A percentile compares a stretch with the other conserved stretches of the same genome.
Evolutionary conservation across 2,113 vertebrate species (phyloP).

Genomic region (Cyanistes caeruleus): DNA sequence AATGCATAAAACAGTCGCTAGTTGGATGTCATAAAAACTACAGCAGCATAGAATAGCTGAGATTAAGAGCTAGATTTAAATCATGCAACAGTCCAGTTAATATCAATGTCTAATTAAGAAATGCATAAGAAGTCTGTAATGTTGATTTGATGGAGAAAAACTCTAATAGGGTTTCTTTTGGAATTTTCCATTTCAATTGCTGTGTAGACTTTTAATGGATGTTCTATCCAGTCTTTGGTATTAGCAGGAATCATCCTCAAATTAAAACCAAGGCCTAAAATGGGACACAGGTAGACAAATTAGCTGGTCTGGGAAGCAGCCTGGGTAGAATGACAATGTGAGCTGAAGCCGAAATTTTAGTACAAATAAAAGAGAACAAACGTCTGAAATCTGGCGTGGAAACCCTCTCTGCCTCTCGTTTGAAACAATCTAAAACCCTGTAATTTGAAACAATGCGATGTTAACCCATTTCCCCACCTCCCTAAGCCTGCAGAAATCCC

Average conservation of each 20-base stretch:
- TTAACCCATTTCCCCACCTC: conserved; percentile 11
- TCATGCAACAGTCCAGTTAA: conserved; percentile 67
- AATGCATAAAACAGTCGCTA: conserved; percentile 62
- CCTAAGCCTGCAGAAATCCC: background rate
- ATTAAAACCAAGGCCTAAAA: conserved; percentile 62
- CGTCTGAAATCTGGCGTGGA: background rate
- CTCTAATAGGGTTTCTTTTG: conserved; percentile 59
- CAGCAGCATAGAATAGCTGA: conserved; percentile 64
- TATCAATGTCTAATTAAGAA: conserved; percentile 71
- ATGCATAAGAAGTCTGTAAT: conserved; percentile 73
- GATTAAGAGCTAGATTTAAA: conserved; percentile 74
- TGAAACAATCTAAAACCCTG: conserved; percentile 1
- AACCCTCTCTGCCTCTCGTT: background rate
- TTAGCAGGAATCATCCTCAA: conserved; percentile 52
- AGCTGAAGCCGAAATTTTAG: conserved; percentile 18
- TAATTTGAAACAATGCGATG: conserved; percentile 26
- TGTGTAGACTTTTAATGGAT: conserved; percentile 57
- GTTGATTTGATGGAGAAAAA: conserved; percentile 71
- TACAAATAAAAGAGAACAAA: conserved; percentile 24
- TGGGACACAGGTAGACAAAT: conserved; percentile 62
- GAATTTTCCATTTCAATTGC: conserved; percentile 68
- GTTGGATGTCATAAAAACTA: conserved; percentile 72
- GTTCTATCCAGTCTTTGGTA: conserved; percentile 24
- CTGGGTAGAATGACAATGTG: conserved; percentile 20
- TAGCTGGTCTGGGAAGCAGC: conserved; percentile 25